Evolutionary conservation across 2,888 invertebrate species (phyloP).

Genomic region (Diarsia mendica): DNA sequence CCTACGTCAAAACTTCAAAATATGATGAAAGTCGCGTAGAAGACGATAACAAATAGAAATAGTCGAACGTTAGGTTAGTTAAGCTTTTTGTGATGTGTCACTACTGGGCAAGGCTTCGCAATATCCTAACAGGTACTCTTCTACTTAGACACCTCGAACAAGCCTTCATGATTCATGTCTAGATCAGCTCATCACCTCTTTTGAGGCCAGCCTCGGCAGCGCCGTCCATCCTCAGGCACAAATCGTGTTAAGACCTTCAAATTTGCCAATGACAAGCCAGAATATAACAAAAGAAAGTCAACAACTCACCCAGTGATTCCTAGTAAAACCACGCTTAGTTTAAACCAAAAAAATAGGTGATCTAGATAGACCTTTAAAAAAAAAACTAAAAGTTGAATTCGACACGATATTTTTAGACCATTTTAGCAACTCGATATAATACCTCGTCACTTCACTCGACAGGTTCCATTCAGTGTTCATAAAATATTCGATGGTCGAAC

Average conservation of each 20-base stretch:
- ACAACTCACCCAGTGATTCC: neutral
- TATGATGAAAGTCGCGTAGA: neutral
- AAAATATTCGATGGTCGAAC: conserved; percentile 39
- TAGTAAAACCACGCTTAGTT: neutral
- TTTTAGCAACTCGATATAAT: conserved; percentile 39
- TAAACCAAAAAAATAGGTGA: neutral
- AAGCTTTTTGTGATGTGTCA: neutral
- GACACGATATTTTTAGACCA: conserved; percentile 27
- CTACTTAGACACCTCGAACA: too few species aligned
- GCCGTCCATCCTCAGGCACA: too few species aligned
- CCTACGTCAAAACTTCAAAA: neutral
- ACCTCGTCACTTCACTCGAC: conserved; percentile 40
- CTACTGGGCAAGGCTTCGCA: too few species aligned
- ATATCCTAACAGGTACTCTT: too few species aligned
- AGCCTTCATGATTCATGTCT: too few species aligned
- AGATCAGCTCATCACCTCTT: too few species aligned
- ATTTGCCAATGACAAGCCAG: too few species aligned
- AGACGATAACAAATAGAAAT: neutral
- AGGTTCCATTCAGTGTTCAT: conserved; percentile 48
- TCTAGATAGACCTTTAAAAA: neutral
- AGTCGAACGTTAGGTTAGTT: neutral
- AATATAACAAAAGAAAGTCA: neutral
- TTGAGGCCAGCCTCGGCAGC: too few species aligned
- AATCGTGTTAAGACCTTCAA: too few species aligned
- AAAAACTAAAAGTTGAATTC: conserved; percentile 10